These are phyloP conservation scores for Xanthia icteritia DNA, from an alignment of 2,888 invertebrate species.

Conservation along the genomic window DNA sequence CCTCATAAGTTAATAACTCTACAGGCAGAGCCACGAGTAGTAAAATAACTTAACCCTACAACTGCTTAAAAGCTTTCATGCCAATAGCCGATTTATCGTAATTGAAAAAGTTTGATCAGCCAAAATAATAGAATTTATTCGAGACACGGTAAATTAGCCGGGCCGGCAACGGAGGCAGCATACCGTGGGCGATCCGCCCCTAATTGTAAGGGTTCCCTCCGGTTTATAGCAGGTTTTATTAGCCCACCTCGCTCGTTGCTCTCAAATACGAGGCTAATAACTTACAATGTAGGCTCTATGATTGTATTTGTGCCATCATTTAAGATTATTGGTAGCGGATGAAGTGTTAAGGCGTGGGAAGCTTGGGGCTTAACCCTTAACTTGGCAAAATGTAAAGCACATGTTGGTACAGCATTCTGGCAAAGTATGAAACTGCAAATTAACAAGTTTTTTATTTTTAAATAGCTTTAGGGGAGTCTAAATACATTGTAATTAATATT, in stretches of 20 bases:
- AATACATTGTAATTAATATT: too few relatives aligned
- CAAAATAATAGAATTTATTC: constrained; percentile 61
- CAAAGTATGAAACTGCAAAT: too few relatives aligned
- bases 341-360: constrained; percentile 16
- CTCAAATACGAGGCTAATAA: constrained; percentile 39
- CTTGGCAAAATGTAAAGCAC: too few relatives aligned
- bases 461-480: too few relatives aligned
- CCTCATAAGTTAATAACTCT: background rate
- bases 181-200: constrained; percentile 53
- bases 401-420: too few relatives aligned
- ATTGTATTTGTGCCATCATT: constrained; percentile 41
- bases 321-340: constrained; percentile 22
- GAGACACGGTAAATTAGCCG: constrained; percentile 51
- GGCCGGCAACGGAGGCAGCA: constrained; percentile 44
- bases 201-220: constrained; percentile 66
- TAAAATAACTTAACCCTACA: constrained; percentile 9
- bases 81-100: constrained; percentile 40
- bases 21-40: background rate
- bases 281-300: constrained; percentile 7
- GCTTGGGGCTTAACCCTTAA: too few relatives aligned
- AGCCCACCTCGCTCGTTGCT: constrained; percentile 62
- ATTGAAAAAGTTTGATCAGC: constrained; percentile 62
- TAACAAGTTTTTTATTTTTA: too few relatives aligned
- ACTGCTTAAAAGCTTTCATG: background rate
- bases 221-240: constrained; percentile 73